Evolutionary conservation across 2,888 invertebrate genomes (phyloP).

Genomic region (Stenolophus ochropezus): DNA sequence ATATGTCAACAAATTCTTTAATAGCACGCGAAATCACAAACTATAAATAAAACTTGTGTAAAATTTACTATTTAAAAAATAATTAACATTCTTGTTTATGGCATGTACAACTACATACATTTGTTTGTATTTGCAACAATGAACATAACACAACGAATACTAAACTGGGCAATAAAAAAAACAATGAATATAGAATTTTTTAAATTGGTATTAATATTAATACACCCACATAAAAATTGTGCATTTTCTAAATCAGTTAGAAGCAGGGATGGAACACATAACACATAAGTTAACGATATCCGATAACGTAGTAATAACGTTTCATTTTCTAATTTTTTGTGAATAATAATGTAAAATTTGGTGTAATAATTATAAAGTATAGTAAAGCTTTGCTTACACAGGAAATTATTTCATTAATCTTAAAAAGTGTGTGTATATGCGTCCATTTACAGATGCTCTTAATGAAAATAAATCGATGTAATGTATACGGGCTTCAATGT

Average conservation of each 20-base stretch:
- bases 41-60: neutral
- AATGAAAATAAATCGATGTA: slow-evolving; percentile 30
- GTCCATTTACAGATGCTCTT: neutral
- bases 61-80: neutral
- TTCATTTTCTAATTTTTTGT: no score
- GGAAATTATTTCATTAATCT: neutral
- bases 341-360: no score
- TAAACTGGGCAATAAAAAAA: no score
- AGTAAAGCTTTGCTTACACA: neutral
- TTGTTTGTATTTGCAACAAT: neutral
- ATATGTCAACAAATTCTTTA: neutral
- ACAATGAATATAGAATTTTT: no score
- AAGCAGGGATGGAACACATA: no score
- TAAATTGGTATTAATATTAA: no score
- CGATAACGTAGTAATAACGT: no score
- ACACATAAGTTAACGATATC: no score
- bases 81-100: neutral
- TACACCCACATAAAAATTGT: no score
- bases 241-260: no score
- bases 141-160: neutral
- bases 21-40: neutral
- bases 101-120: neutral
- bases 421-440: neutral
- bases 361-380: no score
- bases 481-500: slow-evolving; percentile 23